These are phyloP conservation scores for Aplysina aerophoba DNA, from an alignment of 37 sponge, comb jelly and placozoan genomes.

Conservation along the genomic window DNA sequence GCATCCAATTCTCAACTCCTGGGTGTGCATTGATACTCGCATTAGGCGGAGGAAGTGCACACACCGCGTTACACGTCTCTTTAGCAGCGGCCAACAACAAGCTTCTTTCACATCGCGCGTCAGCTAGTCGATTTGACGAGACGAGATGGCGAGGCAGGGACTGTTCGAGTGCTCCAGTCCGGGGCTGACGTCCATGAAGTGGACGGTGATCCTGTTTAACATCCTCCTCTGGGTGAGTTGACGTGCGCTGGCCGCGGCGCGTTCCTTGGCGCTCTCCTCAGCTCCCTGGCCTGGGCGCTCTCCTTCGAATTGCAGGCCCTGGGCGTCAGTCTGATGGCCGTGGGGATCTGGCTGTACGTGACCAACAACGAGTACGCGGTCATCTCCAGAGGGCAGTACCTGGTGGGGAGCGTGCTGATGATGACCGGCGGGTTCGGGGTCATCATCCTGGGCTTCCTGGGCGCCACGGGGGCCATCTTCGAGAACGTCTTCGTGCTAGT, in stretches of 20 bases:
- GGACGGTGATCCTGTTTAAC: conserved; percentile 59
- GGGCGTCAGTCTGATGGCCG: conserved; percentile 45
- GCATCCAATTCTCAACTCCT: background rate
- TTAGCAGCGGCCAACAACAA: too few relatives aligned
- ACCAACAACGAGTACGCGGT: conserved; percentile 52
- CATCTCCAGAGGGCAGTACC: conserved; percentile 35
- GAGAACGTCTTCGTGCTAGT: conserved; percentile 56
- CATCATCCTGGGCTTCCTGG: conserved; percentile 60
- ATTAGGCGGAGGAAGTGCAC: background rate
- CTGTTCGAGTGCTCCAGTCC: background rate
- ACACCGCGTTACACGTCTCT: too few relatives aligned
- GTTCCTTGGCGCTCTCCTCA: too few relatives aligned
- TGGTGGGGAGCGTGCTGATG: conserved; percentile 50
- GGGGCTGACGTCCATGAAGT: conserved; percentile 31
- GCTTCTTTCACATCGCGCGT: too few relatives aligned
- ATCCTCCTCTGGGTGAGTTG: conserved; percentile 66
- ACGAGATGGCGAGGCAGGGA: too few relatives aligned
- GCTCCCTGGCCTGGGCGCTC: too few relatives aligned
- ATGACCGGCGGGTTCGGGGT: conserved; percentile 54
- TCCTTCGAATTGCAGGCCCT: conserved; percentile 24
- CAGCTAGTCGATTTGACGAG: too few relatives aligned
- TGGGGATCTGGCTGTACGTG: conserved; percentile 65
- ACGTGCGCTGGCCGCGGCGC: background rate
- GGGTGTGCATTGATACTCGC: background rate
- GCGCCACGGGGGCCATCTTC: conserved; percentile 51